Conservation (phyloP, 2,113 vertebrate genomes). For the Hippocampus abdominalis region DNA sequence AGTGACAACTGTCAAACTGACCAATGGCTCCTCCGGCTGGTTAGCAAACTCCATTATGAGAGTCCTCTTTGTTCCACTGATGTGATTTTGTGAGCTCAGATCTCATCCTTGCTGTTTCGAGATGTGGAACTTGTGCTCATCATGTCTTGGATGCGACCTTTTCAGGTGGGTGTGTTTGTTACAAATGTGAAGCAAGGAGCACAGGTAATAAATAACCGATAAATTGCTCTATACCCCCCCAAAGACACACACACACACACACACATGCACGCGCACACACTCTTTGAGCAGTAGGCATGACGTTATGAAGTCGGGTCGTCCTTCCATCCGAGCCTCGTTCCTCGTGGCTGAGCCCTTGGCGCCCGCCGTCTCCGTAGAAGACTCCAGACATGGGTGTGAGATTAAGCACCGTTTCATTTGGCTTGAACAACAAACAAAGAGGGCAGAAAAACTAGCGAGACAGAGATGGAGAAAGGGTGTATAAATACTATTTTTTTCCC, state of each 20-base stretch:
- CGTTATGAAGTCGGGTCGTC: background rate
- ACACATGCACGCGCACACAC: background rate
- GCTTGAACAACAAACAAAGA: slow-evolving; percentile 57
- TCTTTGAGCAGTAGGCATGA: background rate
- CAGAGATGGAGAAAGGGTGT: slow-evolving; percentile 40
- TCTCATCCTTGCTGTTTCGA: slow-evolving; percentile 20
- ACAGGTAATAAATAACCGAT: slow-evolving; percentile 31
- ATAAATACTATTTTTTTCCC: slow-evolving; percentile 52
- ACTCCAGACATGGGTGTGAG: slow-evolving; percentile 31
- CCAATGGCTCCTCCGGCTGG: slow-evolving; percentile 16
- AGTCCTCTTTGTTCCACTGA: slow-evolving; percentile 24
- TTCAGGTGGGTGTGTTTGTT: background rate
- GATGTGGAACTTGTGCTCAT: slow-evolving; percentile 52
- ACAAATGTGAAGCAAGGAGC: slow-evolving; percentile 8
- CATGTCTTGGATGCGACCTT: slow-evolving; percentile 9
- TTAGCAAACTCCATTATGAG: slow-evolving; percentile 1
- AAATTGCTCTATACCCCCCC: slow-evolving; percentile 10
- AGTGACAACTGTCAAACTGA: slow-evolving; percentile 41
- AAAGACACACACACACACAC: too few relatives aligned
- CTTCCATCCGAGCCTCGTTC: background rate
- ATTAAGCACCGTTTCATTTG: slow-evolving; percentile 75
- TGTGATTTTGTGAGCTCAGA: slow-evolving; percentile 12
- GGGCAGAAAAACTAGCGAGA: slow-evolving; percentile 19
- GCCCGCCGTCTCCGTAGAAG: slow-evolving; percentile 34
- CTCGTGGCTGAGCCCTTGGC: slow-evolving; percentile 18